A percentile compares a stretch with the other conserved stretches of the same genome.
Conservation (phyloP, 2,797 vertebrate species). For the Tinamus major region DNA sequence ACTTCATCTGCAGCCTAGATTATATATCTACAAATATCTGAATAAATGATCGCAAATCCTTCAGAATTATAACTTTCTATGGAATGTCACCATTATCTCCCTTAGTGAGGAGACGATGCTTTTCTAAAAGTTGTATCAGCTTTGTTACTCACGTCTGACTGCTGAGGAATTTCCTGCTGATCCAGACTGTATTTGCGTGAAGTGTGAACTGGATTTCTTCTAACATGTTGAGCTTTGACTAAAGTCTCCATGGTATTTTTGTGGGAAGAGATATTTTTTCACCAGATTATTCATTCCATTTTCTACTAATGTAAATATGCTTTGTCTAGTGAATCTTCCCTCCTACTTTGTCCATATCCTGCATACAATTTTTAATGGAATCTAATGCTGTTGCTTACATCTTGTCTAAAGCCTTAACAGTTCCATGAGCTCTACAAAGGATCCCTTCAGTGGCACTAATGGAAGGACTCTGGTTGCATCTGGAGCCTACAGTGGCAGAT, state of each 20-base stretch:
- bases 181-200: conserved; percentile 32
- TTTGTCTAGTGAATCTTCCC: background rate
- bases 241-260: conserved; percentile 4
- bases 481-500: background rate
- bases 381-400: background rate
- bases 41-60: background rate
- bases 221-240: background rate
- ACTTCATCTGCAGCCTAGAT: background rate
- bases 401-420: background rate
- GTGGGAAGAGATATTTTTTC: background rate
- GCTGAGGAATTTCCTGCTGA: background rate
- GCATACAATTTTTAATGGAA: background rate
- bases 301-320: background rate
- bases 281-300: background rate
- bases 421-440: background rate
- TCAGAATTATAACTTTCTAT: background rate
- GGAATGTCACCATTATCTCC: background rate
- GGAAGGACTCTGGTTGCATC: background rate
- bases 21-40: background rate
- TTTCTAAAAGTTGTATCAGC: background rate
- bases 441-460: background rate
- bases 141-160: background rate
- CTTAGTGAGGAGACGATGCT: background rate
- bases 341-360: background rate
- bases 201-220: background rate